phyloP scores from a whole-genome alignment of 2,797 vertebrate genomes.

The Notolepis coatsorum region DNA sequence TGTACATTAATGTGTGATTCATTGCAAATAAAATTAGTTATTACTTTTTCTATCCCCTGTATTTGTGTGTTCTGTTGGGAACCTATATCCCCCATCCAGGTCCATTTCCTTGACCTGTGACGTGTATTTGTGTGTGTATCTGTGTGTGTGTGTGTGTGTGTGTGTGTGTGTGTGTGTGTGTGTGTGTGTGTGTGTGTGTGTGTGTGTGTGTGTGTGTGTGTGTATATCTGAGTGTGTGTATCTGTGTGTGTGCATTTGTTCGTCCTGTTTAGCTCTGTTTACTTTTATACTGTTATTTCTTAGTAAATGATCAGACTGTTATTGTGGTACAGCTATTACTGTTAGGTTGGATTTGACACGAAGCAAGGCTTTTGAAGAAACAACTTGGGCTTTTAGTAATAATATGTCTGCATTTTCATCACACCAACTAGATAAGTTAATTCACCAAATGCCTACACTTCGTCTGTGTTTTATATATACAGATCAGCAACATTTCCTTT shows the following conservation, averaged over 20 bases:
- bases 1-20: too few relatives aligned
- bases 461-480: too few relatives aligned
- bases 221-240: not conserved
- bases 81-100: too few relatives aligned
- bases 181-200: not conserved
- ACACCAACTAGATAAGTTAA: too few relatives aligned
- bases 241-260: not conserved
- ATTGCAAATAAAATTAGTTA: too few relatives aligned
- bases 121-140: not conserved
- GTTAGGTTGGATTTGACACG: slow-evolving; percentile 41
- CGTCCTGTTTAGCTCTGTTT: slow-evolving; percentile 25
- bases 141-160: not conserved
- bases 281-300: slow-evolving; percentile 60
- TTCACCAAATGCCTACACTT: too few relatives aligned
- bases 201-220: not conserved
- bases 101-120: too few relatives aligned
- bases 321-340: slow-evolving; percentile 28
- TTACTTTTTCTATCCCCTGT: too few relatives aligned
- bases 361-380: not conserved
- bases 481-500: too few relatives aligned
- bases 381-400: not conserved
- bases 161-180: slow-evolving; percentile 6
- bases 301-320: slow-evolving; percentile 54
- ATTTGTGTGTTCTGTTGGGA: too few relatives aligned
- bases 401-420: too few relatives aligned